These are phyloP conservation scores for Pomatostomus ruficeps DNA, from an alignment of 2,113 vertebrate genomes.

Conservation along the genomic window DNA sequence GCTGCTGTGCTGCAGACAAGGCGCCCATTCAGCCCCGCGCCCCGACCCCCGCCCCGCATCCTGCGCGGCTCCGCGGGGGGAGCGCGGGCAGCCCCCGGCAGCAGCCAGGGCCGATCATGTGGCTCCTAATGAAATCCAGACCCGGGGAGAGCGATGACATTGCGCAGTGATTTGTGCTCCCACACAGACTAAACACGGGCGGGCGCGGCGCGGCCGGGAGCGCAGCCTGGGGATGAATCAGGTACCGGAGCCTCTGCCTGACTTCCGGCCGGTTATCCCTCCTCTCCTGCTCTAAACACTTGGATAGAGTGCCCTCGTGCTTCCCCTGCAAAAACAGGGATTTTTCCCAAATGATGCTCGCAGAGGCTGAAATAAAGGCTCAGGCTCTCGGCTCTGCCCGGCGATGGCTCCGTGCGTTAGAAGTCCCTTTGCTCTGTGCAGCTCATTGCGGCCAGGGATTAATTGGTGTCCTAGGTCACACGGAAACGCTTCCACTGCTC, in stretches of 20 bases:
- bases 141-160: conserved; percentile 37
- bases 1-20: conserved; percentile 64
- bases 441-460: rapidly evolving
- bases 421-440: background rate
- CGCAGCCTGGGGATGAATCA: background rate
- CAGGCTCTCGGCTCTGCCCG: background rate
- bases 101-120: conserved; percentile 60
- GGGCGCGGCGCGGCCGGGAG: background rate
- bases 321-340: background rate
- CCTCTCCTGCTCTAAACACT: background rate
- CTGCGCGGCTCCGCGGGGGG: conserved; percentile 46
- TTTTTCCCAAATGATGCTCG: background rate
- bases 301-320: rapidly evolving
- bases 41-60: conserved; percentile 67
- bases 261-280: background rate
- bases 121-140: conserved; percentile 76
- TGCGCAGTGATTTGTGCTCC: conserved; percentile 39
- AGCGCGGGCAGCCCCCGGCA: background rate
- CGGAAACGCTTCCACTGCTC: background rate
- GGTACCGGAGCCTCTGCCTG: background rate
- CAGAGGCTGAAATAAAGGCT: background rate
- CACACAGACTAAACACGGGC: conserved; percentile 59
- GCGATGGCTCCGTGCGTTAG: rapidly evolving
- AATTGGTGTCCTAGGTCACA: background rate
- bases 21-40: conserved; percentile 46